A percentile compares a stretch with the other conserved stretches of the same genome.
Evolutionary conservation across 1,140 invertebrate species (phyloP).

Genomic region (Capitella teleta): DNA sequence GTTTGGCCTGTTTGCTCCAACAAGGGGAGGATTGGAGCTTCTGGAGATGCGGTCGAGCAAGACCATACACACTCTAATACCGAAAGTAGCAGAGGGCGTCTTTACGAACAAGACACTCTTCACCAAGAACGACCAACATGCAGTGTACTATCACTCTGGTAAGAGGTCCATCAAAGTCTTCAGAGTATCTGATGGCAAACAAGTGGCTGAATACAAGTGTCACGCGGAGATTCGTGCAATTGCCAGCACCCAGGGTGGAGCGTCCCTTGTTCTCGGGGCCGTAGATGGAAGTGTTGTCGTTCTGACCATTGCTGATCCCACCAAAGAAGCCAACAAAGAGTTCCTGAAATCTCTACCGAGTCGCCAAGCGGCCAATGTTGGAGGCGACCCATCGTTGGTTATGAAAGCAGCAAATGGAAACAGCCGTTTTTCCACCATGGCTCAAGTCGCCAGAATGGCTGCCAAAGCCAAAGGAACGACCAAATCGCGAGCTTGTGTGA

Average conservation of each 20-base stretch:
- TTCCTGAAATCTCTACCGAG: constrained; percentile 17
- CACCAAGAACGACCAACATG: constrained; percentile 85
- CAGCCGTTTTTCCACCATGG: background rate
- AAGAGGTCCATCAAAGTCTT: constrained; percentile 85
- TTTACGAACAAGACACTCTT: constrained; percentile 91
- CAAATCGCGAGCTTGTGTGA: background rate
- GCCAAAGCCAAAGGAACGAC: background rate
- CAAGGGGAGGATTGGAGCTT: constrained; percentile 75
- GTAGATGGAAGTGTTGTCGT: constrained; percentile 88
- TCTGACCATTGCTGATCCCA: constrained; percentile 76
- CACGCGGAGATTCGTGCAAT: constrained; percentile 82
- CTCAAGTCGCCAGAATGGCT: background rate
- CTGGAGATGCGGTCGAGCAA: constrained; percentile 48
- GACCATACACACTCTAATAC: constrained; percentile 73
- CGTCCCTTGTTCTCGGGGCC: constrained; percentile 72
- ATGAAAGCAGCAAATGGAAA: background rate
- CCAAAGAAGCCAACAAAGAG: constrained; percentile 24
- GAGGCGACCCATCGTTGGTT: background rate
- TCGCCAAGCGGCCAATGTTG: background rate
- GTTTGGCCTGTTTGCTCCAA: constrained; percentile 82
- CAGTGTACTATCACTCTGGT: constrained; percentile 91
- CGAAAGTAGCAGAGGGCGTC: constrained; percentile 81
- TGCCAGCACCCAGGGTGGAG: constrained; percentile 66
- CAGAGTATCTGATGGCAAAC: constrained; percentile 70
- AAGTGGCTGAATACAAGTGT: constrained; percentile 84